Conservation (phyloP, 92 coral and sea anemone species). For the Umimayanthus kanabou region DNA sequence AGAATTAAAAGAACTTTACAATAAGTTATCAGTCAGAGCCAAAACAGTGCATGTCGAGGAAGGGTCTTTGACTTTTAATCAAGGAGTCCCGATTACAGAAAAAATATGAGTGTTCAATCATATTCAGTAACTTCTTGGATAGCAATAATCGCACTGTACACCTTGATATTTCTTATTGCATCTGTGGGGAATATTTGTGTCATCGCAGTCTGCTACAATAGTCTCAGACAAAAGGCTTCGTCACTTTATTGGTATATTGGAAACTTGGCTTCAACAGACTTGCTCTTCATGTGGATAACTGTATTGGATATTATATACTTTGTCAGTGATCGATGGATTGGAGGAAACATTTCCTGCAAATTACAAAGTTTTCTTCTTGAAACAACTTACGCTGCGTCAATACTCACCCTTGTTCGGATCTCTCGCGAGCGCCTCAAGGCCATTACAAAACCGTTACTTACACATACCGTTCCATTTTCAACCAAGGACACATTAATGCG, state of each 20-base stretch:
- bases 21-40: not conserved
- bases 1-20: too few relatives aligned
- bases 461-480: not conserved
- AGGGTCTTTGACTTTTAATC: not conserved
- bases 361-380: conserved; percentile 13
- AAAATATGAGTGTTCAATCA: not conserved
- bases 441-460: not conserved
- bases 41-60: too few relatives aligned
- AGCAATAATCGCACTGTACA: not conserved
- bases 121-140: not conserved
- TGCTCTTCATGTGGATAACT: not conserved
- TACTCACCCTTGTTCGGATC: not conserved
- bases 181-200: conserved; percentile 15
- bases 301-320: conserved; percentile 1
- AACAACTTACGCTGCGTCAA: not conserved
- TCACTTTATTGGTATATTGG: conserved; percentile 13
- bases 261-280: conserved; percentile 9
- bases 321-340: conserved; percentile 8
- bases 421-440: conserved; percentile 16
- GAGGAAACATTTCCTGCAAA: conserved; percentile 9
- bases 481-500: not conserved
- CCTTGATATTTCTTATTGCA: not conserved
- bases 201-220: not conserved
- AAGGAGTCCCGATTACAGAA: not conserved
- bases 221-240: not conserved